A percentile compares a stretch with the other conserved stretches of the same genome.
Conservation (phyloP, 2,797 vertebrate genomes). For the Lepilemur septentrionalis region DNA sequence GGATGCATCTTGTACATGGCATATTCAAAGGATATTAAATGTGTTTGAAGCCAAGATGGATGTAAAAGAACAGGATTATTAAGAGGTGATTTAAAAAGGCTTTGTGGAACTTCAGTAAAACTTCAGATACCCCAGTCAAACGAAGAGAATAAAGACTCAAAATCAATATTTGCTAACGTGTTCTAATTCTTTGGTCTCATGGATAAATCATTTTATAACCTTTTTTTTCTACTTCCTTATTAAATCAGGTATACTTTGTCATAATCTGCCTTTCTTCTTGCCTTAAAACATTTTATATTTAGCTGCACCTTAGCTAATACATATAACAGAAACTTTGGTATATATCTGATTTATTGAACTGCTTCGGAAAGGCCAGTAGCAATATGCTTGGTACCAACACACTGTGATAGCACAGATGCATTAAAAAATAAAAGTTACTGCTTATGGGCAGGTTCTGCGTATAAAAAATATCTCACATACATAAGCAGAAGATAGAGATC, state of each 20-base stretch:
- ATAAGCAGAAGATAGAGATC: not conserved
- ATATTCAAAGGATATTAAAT: constrained; percentile 3
- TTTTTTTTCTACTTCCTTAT: constrained; percentile 5
- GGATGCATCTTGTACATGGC: not conserved
- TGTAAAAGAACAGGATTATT: not conserved
- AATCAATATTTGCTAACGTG: not conserved
- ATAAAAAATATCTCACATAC: not conserved
- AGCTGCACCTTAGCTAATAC: not conserved
- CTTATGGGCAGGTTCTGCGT: not conserved
- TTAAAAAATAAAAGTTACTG: not conserved
- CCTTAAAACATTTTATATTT: not conserved
- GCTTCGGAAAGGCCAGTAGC: not conserved
- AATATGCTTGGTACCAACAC: not conserved
- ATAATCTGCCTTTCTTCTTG: not conserved
- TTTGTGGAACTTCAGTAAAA: constrained; percentile 14
- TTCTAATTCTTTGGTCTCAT: constrained; percentile 31
- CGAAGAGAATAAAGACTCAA: not conserved
- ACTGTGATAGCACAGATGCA: not conserved
- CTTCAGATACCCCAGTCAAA: not conserved
- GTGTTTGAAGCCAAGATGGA: not conserved
- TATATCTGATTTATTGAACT: not conserved
- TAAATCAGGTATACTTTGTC: not conserved
- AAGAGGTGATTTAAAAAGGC: not conserved
- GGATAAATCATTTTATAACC: not conserved
- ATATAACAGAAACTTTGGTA: not conserved